These are phyloP conservation scores for Cheilosia vernalis DNA, from an alignment of 2,888 invertebrate species.

Conservation along the genomic window DNA sequence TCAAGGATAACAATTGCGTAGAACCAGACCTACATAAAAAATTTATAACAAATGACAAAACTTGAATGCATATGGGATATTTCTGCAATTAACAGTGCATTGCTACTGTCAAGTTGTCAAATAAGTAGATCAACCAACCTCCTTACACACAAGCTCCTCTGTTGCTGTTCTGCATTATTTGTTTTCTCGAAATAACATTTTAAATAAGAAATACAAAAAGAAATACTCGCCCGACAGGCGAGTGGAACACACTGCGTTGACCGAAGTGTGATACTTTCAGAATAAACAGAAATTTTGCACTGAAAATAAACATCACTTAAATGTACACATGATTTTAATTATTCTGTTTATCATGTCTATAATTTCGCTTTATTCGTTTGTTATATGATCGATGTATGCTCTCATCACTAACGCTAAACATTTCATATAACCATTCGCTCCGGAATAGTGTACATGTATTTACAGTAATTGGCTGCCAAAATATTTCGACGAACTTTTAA, in stretches of 20 bases:
- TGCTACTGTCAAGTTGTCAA: slow-evolving; percentile 71
- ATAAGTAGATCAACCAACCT: slow-evolving; percentile 64
- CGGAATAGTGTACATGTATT: background rate
- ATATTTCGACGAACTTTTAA: background rate
- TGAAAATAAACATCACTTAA: slow-evolving; percentile 57
- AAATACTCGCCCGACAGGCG: background rate
- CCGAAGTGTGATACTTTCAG: slow-evolving; percentile 43
- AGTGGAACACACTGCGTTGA: slow-evolving; percentile 17
- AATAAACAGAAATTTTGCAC: slow-evolving; percentile 40
- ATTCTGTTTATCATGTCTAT: slow-evolving; percentile 52
- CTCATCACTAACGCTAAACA: slow-evolving; percentile 15
- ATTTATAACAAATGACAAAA: slow-evolving; percentile 75
- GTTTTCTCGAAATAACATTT: background rate
- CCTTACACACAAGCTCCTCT: background rate
- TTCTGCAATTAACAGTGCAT: slow-evolving; percentile 57
- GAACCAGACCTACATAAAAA: slow-evolving; percentile 81
- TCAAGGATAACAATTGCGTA: slow-evolving; percentile 82
- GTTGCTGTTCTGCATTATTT: background rate
- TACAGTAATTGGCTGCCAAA: slow-evolving; percentile 24
- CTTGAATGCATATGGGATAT: slow-evolving; percentile 55
- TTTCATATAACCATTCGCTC: no score
- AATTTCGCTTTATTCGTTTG: slow-evolving; percentile 38
- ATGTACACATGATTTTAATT: slow-evolving; percentile 44
- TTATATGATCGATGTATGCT: slow-evolving; percentile 57
- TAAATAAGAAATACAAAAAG: slow-evolving; percentile 18